A percentile compares a stretch with the other conserved stretches of the same genome.
Evolutionary conservation across 2,113 vertebrate genomes (phyloP).

Genomic region (Bubalus kerabau): DNA sequence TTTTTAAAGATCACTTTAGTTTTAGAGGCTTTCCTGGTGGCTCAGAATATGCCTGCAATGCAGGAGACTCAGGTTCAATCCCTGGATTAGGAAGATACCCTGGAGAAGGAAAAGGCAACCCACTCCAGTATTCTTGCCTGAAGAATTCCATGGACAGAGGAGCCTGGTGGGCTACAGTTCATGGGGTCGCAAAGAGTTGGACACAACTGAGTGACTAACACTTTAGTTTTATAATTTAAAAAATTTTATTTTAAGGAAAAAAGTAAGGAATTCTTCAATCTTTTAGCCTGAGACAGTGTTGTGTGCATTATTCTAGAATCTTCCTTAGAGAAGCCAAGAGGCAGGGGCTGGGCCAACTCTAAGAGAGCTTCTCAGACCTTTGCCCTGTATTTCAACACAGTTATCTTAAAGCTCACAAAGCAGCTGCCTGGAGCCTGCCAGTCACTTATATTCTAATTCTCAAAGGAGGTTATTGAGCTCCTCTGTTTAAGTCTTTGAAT

Average conservation of each 20-base stretch:
- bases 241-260: neutral
- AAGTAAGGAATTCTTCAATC: neutral
- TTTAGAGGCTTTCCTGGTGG: neutral
- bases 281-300: neutral
- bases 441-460: no score
- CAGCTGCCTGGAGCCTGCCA: neutral
- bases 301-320: neutral
- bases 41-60: neutral
- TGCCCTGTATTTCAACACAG: neutral
- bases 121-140: neutral
- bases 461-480: neutral
- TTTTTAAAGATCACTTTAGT: neutral
- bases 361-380: no score
- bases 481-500: fast-evolving
- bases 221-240: neutral
- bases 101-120: neutral
- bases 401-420: neutral
- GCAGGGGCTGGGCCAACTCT: no score
- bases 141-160: neutral
- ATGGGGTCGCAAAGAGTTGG: neutral
- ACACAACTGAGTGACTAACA: neutral
- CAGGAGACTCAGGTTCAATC: neutral
- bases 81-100: neutral
- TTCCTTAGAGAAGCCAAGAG: neutral
- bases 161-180: neutral